Base-by-base conservation (phyloP, 2,113 vertebrate genomes). In the Bagarius yarrelli region DNA sequence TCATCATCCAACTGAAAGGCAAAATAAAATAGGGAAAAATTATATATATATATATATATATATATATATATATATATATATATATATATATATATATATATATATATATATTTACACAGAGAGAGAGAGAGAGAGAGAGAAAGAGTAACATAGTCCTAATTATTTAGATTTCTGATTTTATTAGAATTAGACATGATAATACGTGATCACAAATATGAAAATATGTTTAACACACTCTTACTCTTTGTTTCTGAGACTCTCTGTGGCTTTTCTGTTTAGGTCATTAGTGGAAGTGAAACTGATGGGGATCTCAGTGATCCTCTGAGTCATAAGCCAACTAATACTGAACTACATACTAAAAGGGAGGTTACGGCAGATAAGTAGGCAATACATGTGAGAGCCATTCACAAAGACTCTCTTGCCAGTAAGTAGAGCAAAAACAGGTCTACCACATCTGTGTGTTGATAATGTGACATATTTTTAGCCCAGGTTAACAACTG, bases 1-100 rank as follows among this genome's bases (percentile, higher is more conserved):
- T 98, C 97, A 23, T 97, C 96, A 44, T 98, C 96, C 73, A 96
- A 88, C 96, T 98, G 21, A 85, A 67, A 83, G 36, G 57, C 56
- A 63, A 8, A 47, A 75, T 36, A 71, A 52, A 52, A 76, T 2
- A 67, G 57, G 25, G 78, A 30, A 32, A 27, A 8, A 4, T 59
- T 30, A 52, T 60, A 11, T 11, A 47, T 47, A 47, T 6, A 40
- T 6, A 40, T 4, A 40, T 47, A 47, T 47, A 47, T 1, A 8
- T 47, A 47, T 8, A 47, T 47, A 9, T 60, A 11, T 11, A 47
- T 47, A 47, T 6, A 40, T 6, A 40, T 4, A 40, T 47, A 47
- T 47, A 47, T 1, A 8, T 47, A 47, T 8, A 47, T 47, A 9
- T 30, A 52, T 60, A 11, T 11, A 47, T 47, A 47, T 6, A 40